phyloP scores from a whole-genome alignment of 2,888 invertebrate genomes.

The Andricus curvator region DNA sequence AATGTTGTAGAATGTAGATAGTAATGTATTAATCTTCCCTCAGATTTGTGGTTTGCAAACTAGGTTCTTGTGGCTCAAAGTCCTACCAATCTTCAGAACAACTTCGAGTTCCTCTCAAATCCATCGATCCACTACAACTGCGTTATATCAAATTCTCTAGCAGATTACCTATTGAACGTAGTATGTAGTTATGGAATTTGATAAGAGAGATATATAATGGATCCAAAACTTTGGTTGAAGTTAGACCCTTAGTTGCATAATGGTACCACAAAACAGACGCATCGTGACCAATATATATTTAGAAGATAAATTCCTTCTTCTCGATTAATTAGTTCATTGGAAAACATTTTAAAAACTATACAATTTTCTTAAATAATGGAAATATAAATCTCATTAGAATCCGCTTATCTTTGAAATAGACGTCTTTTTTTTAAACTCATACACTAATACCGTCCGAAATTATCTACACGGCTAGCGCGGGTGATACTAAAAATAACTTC shows the following conservation, averaged over 20 bases:
- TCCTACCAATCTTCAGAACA: conserved; percentile 20
- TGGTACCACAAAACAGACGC: neutral
- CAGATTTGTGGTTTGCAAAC: conserved; percentile 16
- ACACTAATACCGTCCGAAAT: no score
- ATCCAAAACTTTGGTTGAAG: conserved; percentile 24
- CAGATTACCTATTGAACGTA: conserved; percentile 19
- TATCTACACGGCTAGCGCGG: no score
- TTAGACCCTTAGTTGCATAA: conserved; percentile 21
- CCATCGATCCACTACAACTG: conserved; percentile 21
- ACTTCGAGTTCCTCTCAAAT: conserved; percentile 27
- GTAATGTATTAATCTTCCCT: no score
- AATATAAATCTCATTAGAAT: no score
- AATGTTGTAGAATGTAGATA: no score
- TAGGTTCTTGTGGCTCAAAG: conserved; percentile 27
- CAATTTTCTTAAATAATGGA: no score
- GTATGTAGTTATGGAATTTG: conserved; percentile 32
- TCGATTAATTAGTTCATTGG: neutral
- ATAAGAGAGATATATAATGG: conserved; percentile 31
- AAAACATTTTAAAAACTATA: neutral
- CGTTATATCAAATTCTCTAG: conserved; percentile 24
- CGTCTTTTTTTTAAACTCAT: no score
- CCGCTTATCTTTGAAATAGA: no score
- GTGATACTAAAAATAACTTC: no score
- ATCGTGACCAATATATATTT: conserved; percentile 9
- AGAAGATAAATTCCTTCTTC: neutral